Conservation (phyloP, 2,113 vertebrate species). For the Phaethon lepturus region DNA sequence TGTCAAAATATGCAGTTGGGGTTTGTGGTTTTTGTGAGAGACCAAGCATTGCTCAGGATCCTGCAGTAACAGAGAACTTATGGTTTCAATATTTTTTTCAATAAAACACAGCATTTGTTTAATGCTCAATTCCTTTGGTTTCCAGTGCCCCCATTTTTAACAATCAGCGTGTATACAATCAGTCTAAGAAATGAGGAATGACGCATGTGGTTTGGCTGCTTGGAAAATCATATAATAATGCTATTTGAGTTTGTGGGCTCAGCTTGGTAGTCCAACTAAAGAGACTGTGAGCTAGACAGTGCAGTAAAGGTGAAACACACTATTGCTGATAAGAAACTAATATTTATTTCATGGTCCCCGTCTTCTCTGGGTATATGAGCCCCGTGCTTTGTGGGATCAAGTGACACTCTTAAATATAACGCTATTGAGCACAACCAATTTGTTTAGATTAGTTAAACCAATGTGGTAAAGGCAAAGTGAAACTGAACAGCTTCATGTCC, state of each 20-base stretch:
- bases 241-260: neutral
- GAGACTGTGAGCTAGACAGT: neutral
- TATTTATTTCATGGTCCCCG: neutral
- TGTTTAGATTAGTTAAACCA: neutral
- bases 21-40: neutral
- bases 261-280: neutral
- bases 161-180: neutral
- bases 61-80: neutral
- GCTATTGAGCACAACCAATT: neutral
- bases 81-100: neutral
- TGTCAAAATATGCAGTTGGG: neutral
- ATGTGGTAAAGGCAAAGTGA: neutral
- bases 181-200: neutral
- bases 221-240: neutral
- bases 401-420: neutral
- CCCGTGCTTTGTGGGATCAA: neutral
- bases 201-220: neutral
- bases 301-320: neutral
- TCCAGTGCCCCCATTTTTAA: neutral
- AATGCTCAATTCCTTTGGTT: neutral
- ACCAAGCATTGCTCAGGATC: neutral
- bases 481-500: neutral
- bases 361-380: neutral
- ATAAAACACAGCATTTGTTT: neutral
- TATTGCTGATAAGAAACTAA: neutral